phyloP scores from a whole-genome alignment of 1,140 invertebrate species.

The Stegodyphus dumicola region DNA sequence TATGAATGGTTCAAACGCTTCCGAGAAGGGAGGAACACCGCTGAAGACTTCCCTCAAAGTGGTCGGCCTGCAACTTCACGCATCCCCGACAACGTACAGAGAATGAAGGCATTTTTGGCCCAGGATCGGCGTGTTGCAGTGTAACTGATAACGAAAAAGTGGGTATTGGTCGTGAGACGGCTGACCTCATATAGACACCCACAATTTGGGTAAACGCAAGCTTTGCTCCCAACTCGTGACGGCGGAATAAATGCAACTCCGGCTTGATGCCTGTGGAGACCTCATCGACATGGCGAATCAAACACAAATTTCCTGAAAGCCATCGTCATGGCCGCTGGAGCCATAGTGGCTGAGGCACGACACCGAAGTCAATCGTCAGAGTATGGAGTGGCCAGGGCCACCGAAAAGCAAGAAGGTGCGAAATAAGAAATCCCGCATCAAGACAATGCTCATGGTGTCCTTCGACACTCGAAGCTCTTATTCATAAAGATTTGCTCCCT shows the following conservation, averaged over 20 bases:
- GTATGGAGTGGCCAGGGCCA: background rate
- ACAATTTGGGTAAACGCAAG: background rate
- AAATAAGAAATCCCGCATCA: conserved; percentile 18
- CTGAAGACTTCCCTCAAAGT: background rate
- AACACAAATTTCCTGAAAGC: conserved; percentile 11
- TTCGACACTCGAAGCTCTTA: conserved; percentile 20
- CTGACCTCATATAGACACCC: background rate
- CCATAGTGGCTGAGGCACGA: conserved; percentile 10
- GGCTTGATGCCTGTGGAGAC: background rate
- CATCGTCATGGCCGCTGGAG: background rate
- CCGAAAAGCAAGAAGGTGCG: background rate
- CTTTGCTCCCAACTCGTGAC: background rate
- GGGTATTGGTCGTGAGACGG: background rate
- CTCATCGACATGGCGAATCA: background rate
- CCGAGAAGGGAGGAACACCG: background rate
- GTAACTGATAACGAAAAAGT: background rate
- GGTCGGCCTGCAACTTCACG: background rate
- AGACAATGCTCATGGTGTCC: conserved; percentile 51
- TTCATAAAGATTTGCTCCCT: conserved; percentile 55
- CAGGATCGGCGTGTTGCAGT: background rate
- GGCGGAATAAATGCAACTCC: background rate
- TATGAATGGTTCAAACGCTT: background rate
- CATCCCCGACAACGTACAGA: background rate
- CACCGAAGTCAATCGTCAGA: background rate
- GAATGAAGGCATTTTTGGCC: background rate